Evolutionary conservation across 2,113 vertebrate genomes (phyloP).

Genomic region (Bos taurus): DNA sequence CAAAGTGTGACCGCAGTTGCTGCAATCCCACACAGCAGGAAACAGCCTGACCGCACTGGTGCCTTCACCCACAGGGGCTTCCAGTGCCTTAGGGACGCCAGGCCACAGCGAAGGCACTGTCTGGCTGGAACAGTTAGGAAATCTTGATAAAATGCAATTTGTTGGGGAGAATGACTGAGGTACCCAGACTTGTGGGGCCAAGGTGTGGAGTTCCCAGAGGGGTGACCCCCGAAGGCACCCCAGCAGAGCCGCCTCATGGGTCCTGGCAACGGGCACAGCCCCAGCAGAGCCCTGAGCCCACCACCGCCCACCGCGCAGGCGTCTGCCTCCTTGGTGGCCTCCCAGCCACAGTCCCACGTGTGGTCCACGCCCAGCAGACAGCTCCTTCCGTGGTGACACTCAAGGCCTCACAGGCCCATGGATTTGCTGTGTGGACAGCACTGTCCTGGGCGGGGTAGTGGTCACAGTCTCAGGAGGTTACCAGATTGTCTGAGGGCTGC

Average conservation of each 20-base stretch:
- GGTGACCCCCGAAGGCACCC: background rate
- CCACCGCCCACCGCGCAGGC: background rate
- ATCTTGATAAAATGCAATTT: background rate
- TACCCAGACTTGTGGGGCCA: background rate
- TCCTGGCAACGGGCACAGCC: background rate
- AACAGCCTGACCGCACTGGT: background rate
- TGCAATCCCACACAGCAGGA: background rate
- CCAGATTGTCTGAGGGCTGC: background rate
- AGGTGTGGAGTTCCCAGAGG: background rate
- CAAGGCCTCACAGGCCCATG: background rate
- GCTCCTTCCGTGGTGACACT: background rate
- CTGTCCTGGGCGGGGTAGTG: background rate
- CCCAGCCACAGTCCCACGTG: background rate
- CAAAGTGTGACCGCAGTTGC: fast-evolving
- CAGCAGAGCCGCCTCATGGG: background rate
- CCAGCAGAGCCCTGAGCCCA: background rate
- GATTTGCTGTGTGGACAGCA: background rate
- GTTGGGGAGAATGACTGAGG: fast-evolving
- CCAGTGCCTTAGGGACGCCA: fast-evolving
- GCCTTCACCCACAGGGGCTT: too few species aligned
- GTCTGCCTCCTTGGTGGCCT: background rate
- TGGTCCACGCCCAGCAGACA: background rate
- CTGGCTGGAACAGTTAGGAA: background rate
- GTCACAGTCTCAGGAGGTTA: background rate
- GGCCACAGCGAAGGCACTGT: background rate